These are phyloP conservation scores for Xenopus laevis DNA, from an alignment of 2,113 vertebrate genomes.

Conservation along the genomic window DNA sequence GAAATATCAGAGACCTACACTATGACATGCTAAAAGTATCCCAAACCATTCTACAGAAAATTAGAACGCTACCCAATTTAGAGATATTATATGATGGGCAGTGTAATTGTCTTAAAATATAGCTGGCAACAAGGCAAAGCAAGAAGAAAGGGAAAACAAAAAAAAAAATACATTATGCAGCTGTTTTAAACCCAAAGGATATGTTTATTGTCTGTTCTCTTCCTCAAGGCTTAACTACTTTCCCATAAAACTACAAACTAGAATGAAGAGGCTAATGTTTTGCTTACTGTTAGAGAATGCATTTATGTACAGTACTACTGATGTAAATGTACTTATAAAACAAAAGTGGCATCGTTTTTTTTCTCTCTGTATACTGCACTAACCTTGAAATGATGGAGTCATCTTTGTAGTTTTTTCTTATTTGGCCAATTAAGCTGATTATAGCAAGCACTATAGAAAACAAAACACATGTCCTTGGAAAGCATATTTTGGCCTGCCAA, in stretches of 20 bases:
- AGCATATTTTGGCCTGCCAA: slow-evolving; percentile 10
- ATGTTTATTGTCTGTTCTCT: slow-evolving; percentile 37
- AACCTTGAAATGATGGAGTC: background rate
- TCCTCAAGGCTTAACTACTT: slow-evolving; percentile 29
- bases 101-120: slow-evolving; percentile 31
- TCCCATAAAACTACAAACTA: slow-evolving; percentile 33
- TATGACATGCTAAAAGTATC: too few species aligned
- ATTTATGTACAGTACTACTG: slow-evolving; percentile 12
- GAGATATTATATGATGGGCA: slow-evolving; percentile 26
- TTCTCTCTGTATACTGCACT: background rate
- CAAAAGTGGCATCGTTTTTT: background rate
- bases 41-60: too few species aligned
- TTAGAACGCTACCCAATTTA: background rate
- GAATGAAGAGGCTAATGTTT: slow-evolving; percentile 30
- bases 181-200: slow-evolving; percentile 44
- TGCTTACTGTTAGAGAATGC: slow-evolving; percentile 19
- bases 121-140: slow-evolving; percentile 14
- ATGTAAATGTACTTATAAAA: slow-evolving; percentile 12
- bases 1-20: too few species aligned
- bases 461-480: slow-evolving; percentile 14
- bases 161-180: slow-evolving; percentile 33
- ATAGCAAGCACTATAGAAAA: background rate
- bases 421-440: background rate
- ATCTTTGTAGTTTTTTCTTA: background rate
- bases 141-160: slow-evolving; percentile 9